phyloP scores from a whole-genome alignment of 53 echinoderm and acorn worm genomes.

The Zoroaster sp. region DNA sequence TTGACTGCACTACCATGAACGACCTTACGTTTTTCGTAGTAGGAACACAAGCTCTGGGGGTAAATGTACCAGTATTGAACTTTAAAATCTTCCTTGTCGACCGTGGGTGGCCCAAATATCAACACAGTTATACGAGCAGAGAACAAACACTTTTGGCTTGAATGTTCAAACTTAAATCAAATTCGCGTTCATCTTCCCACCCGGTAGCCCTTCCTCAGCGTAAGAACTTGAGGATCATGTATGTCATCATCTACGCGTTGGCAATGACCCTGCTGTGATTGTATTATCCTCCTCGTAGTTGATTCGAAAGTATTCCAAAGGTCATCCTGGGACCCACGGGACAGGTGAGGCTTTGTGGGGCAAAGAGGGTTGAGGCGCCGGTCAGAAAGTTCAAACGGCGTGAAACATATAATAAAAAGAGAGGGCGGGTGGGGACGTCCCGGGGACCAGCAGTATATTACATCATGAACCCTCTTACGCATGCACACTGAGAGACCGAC shows the following conservation, averaged over 20 bases:
- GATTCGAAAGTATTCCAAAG: background rate
- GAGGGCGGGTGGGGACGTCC: no score
- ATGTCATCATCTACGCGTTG: conserved; percentile 54
- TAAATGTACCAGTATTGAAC: no score
- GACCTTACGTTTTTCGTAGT: no score
- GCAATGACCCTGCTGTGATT: conserved; percentile 28
- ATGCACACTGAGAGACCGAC: no score
- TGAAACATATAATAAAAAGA: no score
- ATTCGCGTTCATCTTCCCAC: no score
- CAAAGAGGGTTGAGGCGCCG: background rate
- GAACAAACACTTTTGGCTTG: background rate
- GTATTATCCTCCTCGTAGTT: background rate
- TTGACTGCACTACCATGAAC: no score
- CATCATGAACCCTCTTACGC: no score
- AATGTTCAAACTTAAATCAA: no score
- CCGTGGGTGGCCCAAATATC: background rate
- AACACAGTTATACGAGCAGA: background rate
- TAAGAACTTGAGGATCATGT: background rate
- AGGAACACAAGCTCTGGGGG: no score
- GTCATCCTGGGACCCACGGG: background rate
- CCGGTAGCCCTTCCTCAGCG: no score
- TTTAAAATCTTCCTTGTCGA: background rate
- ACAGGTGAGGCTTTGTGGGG: background rate
- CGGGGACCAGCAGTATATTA: no score
- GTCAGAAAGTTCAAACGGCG: background rate